Percentiles rank a stretch among this genome's conserved stretches.
Evolutionary conservation across 2,797 vertebrate genomes (phyloP).

Genomic region (Labeo calbasu): DNA sequence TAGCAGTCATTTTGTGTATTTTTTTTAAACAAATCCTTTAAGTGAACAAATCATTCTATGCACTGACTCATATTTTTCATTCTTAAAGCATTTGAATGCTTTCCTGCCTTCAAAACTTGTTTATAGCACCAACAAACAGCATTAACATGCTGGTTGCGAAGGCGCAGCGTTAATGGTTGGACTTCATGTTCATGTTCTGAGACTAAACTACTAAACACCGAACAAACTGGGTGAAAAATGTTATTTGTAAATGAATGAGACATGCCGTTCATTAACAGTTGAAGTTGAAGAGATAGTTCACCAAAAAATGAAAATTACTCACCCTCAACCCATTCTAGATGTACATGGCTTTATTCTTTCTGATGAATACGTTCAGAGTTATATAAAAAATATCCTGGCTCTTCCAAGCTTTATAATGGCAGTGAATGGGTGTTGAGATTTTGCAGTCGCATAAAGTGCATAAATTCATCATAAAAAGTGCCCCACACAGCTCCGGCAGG

Average conservation of each 20-base stretch:
- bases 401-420: no score
- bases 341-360: no score
- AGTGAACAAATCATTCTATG: constrained; percentile 10
- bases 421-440: no score
- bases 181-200: not conserved
- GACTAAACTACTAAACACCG: not conserved
- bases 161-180: not conserved
- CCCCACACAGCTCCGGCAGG: no score
- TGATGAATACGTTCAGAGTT: no score
- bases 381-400: no score
- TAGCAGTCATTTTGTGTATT: not conserved
- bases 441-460: no score
- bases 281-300: not conserved
- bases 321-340: no score
- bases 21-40: not conserved
- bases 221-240: not conserved
- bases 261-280: not conserved
- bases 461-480: no score
- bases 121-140: not conserved
- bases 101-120: not conserved
- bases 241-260: not conserved
- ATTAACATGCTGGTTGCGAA: not conserved
- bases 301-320: no score
- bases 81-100: not conserved
- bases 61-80: not conserved